Conservation (phyloP, 2,888 invertebrate species). For the Habrosyne pyritoides region DNA sequence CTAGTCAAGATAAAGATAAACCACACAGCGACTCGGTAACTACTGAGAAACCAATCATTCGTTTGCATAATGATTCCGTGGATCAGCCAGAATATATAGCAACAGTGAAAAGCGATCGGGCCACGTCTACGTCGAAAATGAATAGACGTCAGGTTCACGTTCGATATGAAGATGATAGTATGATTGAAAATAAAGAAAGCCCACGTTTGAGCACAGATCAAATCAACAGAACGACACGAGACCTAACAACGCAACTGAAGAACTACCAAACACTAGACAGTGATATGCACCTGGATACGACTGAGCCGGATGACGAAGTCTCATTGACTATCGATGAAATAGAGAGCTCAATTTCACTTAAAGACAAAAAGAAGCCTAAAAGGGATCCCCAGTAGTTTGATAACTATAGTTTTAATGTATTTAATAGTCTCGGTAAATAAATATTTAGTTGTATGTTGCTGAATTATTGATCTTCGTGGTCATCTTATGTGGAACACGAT, state of each 20-base stretch:
- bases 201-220: neutral
- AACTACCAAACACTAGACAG: neutral
- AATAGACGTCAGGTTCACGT: conserved; percentile 23
- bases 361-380: neutral
- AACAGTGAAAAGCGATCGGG: conserved; percentile 5
- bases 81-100: neutral
- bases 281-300: neutral
- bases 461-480: no score
- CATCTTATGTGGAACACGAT: no score
- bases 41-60: neutral
- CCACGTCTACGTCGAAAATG: conserved; percentile 18
- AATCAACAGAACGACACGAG: neutral
- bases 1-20: neutral
- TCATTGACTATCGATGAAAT: neutral
- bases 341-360: neutral
- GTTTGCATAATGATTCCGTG: neutral
- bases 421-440: no score
- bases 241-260: neutral
- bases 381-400: neutral
- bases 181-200: neutral
- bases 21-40: neutral
- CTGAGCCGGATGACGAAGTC: neutral
- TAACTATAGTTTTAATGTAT: neutral
- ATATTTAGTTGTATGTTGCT: neutral
- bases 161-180: conserved; percentile 29